Evolutionary conservation across 2,797 vertebrate species (phyloP), one percentile per base, ranked within the genome.

Genomic region (Xenentodon cancila): DNA sequence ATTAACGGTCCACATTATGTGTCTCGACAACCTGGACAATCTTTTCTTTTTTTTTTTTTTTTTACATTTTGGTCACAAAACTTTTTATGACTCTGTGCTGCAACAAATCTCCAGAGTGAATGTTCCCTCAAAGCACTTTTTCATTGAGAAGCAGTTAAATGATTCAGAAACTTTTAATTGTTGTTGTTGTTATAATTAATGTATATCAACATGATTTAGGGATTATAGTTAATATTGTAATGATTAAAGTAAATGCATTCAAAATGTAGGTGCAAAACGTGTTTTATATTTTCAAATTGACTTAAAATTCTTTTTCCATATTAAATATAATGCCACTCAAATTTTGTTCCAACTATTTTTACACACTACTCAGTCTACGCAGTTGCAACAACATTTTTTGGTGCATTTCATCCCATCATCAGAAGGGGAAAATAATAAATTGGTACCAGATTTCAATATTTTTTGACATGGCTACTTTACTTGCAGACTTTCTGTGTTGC

Each of bases 1-100:
- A 92, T 86, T 88, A 91, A 93, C 81, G 22, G 85, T 63, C 67
- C 69, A 81, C 72, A 84, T 90, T 88, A 90, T 90, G 76, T 80
- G 83, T 84, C 84, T 82, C 75, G 87, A 91, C 86, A 90, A 87
- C 77, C 79, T 84, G 80, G 79, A 89, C 86, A 77, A 78, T 81
- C 73, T 75, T 80, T 84, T 77, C 73, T 79, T 55, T 66, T 71
- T 71, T 57, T 64, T 64, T 71, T 64, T 64, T 71, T 65, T 70
- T 71, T 69, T 64, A 57, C 30, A 66, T 78, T 79, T 75, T 61
- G 48, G 84, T 83, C 83, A 59, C 71, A 72, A 90, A 86, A 78
- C 40, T 22, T 89, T 91, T 92, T 90, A 88, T 89, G 85, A 77
- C 71, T 43, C 64, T 66, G 79, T 66, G 40, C 76, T 74, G 81